A percentile compares a stretch with the other conserved stretches of the same genome.
Evolutionary conservation across 2,797 vertebrate species (phyloP).

Genomic region (Sebastes itinus): DNA sequence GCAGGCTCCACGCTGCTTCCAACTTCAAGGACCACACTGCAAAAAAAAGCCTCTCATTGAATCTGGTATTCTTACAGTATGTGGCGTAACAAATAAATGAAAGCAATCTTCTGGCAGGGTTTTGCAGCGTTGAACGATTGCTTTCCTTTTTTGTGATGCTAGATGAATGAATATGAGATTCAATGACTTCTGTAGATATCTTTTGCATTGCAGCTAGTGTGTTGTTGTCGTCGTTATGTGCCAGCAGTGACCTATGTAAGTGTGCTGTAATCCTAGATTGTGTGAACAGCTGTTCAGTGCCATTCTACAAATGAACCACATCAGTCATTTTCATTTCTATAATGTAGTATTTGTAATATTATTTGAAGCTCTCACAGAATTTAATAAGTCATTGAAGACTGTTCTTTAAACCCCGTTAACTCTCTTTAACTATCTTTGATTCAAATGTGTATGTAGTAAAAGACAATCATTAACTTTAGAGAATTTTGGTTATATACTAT

Average conservation of each 20-base stretch:
- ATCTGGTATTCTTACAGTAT: constrained; percentile 16
- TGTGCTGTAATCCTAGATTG: constrained; percentile 56
- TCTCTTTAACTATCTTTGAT: neutral
- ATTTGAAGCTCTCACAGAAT: constrained; percentile 35
- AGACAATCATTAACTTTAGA: constrained; percentile 27
- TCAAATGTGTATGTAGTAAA: constrained; percentile 4
- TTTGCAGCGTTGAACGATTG: neutral
- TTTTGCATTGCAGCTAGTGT: constrained; percentile 61
- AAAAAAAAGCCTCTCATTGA: constrained; percentile 21
- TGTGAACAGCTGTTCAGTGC: constrained; percentile 69
- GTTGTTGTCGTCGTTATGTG: constrained; percentile 46
- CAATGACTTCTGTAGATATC: constrained; percentile 29
- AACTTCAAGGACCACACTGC: constrained; percentile 77
- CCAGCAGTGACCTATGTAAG: constrained; percentile 55
- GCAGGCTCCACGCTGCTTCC: constrained; percentile 70
- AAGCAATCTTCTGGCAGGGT: neutral
- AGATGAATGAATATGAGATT: constrained; percentile 34
- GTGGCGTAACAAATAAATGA: neutral
- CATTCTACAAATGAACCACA: constrained; percentile 49
- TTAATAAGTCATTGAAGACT: constrained; percentile 1
- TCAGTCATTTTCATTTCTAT: constrained; percentile 35
- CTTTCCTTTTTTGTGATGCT: neutral
- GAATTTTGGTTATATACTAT: neutral
- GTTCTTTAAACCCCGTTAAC: neutral
- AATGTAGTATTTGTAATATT: constrained; percentile 27